Base-by-base conservation (phyloP, 2,888 invertebrate genomes). In the Hemistola chrysoprasaria region DNA sequence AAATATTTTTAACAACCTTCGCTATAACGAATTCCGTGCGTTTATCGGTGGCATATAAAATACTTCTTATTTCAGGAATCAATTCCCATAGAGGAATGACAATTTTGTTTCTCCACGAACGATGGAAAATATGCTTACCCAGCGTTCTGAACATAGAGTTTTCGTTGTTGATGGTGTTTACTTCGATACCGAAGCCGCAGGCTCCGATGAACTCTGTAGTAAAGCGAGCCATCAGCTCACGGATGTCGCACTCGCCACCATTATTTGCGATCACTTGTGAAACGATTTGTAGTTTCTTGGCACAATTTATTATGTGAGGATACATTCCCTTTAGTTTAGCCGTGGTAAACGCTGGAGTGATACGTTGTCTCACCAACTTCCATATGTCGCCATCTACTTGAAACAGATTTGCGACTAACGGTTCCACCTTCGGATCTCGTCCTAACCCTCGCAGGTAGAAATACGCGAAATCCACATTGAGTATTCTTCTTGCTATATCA, bases 261-360 rank as follows among this genome's bases (percentile, higher is more conserved):
- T 59, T 52, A 0, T 56, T 55, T 10, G 69, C 63, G 6, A 68
- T 61, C 0, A 49, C 57, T 5, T 68, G 73, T 1, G 71, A 65
- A 0, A 67, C 47, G 0, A 11, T 27, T 8, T 73, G 62, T 20
- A 82, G 45, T 42, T 76, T 81, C 31, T 76, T 71, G 0, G 85
- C 72, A 33, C 82, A 75, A 7, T 71, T 60, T 10, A 78, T 63
- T 1, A 85, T 62, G 10, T 85, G 53, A 1, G 84, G 85, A 30
- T 80, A 85, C 85, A 84, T 85, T 2, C 58, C 69, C 38, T 73
- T 78, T 20, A 85, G 48, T 40, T 83, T 82, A 1, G 76, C 72
- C 0, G 71, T 74, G 0, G 83, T 83, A 38, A 84, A 84, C 0
- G 81, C 72, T 0, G 81, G 64, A 7, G 84, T 81, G n/a, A 84